Base-by-base conservation (phyloP, 2,888 invertebrate genomes). In the Epirrita christyi region DNA sequence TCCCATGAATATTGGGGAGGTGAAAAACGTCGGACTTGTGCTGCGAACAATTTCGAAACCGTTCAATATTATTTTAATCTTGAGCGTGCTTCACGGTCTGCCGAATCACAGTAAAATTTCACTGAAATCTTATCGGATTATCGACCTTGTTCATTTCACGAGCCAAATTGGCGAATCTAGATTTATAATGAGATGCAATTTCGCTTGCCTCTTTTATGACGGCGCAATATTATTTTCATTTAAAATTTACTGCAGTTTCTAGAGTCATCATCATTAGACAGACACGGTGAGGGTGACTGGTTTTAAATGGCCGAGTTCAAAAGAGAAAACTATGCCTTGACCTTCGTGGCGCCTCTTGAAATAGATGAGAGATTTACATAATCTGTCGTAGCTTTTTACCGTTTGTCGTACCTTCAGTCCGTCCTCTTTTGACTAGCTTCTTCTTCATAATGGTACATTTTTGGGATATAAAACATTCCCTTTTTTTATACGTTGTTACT, bases 241-340 rank as follows among this genome's bases (percentile, higher is more conserved):
- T 21, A 21, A 21, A 21, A 21, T 21, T 21, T 4, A 21, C 21
- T 21, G 21, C 21, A 21, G 21, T 21, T 4, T 21, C 4, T 21
- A 2, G 21, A 27, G 36, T 10, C 7, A 34, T 40, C 37, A 45
- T 44, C 8, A 43, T 47, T 50, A 46, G 42, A n/a, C n/a, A n/a
- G n/a, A 49, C 42, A 32, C 44, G n/a, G 46, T 43, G 40, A 43
- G 50, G 41, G 48, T 28, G 13, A 42, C 46, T 47, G 21, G 55
- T 51, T 48, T 49, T 36, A 29, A 54, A 53, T 55, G 57, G 29
- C 37, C 15, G 44, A 53, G 47, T 44, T 62, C 34, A 56, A 59
- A 64, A 63, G 64, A 67, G 61, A 67, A 64, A 63, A 52, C 45
- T 36, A 43, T 55, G 49, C 49, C 54, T 57, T 56, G 59, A 60